Percentiles rank a stretch among this genome's conserved stretches.
phyloP scores from a whole-genome alignment of 1,140 invertebrate genomes.

The Tribolium castaneum region DNA sequence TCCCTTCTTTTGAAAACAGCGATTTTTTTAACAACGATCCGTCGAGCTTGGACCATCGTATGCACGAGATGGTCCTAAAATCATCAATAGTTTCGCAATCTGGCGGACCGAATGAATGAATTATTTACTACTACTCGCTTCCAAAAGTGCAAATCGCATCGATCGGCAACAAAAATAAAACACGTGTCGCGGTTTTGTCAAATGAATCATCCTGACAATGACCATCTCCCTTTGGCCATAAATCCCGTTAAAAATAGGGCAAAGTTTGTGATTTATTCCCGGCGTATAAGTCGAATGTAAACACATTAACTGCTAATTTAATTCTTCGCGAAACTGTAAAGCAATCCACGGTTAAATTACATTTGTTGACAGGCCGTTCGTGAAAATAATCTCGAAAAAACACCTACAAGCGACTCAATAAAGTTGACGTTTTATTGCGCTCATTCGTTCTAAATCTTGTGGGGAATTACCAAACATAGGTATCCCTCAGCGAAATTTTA shows the following conservation, averaged over 20 bases:
- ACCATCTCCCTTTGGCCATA: neutral
- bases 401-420: conserved; percentile 15
- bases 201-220: conserved; percentile 20
- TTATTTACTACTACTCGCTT: conserved; percentile 23
- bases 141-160: neutral
- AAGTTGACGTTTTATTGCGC: conserved; percentile 1
- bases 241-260: conserved; percentile 20
- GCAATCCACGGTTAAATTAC: conserved; percentile 25
- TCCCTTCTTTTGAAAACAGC: neutral
- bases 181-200: neutral
- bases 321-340: conserved; percentile 15
- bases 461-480: conserved; percentile 3
- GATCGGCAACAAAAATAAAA: neutral
- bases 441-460: neutral
- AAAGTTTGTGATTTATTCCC: conserved; percentile 17
- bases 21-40: too few species aligned
- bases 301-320: conserved; percentile 34
- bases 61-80: neutral
- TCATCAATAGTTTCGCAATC: neutral
- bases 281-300: conserved; percentile 9
- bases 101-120: neutral
- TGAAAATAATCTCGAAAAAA: conserved; percentile 30
- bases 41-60: too few species aligned
- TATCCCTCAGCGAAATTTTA: neutral
- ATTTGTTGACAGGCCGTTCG: conserved; percentile 21